Conservation (phyloP, 2,797 vertebrate genomes). For the Hapalemur alaotrensis region DNA sequence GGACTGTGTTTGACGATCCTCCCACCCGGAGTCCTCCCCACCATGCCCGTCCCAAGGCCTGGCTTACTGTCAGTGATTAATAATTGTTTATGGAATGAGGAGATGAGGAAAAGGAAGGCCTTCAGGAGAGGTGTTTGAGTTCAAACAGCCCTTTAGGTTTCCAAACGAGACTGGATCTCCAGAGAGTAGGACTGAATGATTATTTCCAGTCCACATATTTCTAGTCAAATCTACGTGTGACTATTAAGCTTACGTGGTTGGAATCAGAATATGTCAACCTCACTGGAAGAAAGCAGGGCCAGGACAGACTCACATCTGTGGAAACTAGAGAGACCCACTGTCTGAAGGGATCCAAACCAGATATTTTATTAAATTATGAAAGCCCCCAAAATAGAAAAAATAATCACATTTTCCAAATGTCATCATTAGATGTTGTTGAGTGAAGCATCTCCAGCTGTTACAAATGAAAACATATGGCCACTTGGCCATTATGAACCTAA, state of each 20-base stretch:
- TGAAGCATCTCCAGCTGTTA: background rate
- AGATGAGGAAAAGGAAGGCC: background rate
- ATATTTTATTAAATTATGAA: background rate
- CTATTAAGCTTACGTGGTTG: background rate
- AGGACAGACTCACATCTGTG: background rate
- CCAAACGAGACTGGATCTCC: background rate
- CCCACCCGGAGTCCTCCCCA: too few relatives aligned
- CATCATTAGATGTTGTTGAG: background rate
- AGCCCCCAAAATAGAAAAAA: background rate
- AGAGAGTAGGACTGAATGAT: background rate
- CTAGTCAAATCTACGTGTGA: background rate
- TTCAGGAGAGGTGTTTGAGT: background rate
- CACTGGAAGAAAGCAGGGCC: background rate
- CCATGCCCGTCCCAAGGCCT: background rate
- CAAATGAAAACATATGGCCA: background rate
- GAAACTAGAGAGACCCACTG: background rate
- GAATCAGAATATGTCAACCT: background rate
- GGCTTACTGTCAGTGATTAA: background rate
- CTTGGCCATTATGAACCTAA: background rate
- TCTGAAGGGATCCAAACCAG: background rate
- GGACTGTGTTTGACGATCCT: background rate
- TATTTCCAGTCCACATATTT: background rate
- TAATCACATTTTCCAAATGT: background rate
- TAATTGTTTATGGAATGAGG: background rate
- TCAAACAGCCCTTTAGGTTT: background rate